Conservation (phyloP, 2,888 invertebrate species). For the Diarsia mendica region DNA sequence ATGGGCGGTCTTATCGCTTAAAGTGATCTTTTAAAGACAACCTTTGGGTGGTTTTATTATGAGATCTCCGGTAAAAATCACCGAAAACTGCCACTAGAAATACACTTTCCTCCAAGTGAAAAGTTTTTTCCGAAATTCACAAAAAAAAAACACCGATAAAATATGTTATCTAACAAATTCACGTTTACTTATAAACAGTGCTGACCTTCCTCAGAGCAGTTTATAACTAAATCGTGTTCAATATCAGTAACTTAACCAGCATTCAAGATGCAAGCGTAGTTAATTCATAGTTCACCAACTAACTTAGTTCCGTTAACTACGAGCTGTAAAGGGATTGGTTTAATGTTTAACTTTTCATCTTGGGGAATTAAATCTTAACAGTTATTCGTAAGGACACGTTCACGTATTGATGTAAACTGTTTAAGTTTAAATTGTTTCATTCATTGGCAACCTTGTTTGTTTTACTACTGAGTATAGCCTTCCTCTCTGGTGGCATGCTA, state of each 20-base stretch:
- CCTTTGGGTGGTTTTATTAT: background rate
- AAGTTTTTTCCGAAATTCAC: background rate
- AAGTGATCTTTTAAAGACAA: no score
- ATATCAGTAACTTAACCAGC: constrained; percentile 35
- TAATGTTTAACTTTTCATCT: constrained; percentile 47
- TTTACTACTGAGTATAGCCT: background rate
- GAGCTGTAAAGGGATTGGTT: constrained; percentile 28
- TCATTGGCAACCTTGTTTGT: background rate
- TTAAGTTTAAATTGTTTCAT: background rate
- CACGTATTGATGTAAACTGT: background rate
- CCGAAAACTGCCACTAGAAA: background rate
- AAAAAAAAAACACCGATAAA: background rate
- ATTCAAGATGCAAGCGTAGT: constrained; percentile 48
- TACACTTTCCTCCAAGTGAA: background rate
- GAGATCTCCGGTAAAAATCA: background rate
- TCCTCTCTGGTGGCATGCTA: background rate
- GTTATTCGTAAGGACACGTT: constrained; percentile 1
- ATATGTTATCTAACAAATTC: background rate
- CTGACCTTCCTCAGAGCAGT: constrained; percentile 12
- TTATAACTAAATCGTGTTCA: constrained; percentile 25
- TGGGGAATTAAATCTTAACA: background rate
- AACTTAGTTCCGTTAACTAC: constrained; percentile 43
- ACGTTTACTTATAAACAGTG: background rate
- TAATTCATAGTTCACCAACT: constrained; percentile 50
- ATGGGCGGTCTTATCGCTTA: no score